A percentile compares a stretch with the other conserved stretches of the same genome.
phyloP scores from a whole-genome alignment of 2,113 vertebrate genomes.

The Xyrauchen texanus region DNA sequence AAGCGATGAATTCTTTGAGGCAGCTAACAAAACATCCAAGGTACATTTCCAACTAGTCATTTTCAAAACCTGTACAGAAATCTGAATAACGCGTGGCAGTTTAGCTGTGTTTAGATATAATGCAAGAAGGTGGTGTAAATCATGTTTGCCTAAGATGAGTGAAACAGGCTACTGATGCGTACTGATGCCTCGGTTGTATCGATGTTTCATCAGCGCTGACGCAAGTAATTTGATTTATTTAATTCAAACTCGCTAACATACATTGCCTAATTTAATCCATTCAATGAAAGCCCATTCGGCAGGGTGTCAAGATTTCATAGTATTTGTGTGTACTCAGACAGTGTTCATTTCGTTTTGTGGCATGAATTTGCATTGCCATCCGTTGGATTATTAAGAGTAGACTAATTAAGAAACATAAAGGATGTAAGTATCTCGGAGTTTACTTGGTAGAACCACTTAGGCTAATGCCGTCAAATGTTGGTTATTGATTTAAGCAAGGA shows the following conservation, averaged over 20 bases:
- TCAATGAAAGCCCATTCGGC: constrained; percentile 64
- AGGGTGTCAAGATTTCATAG: constrained; percentile 68
- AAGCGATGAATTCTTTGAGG: constrained; percentile 68
- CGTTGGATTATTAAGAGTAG: background rate
- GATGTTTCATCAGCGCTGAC: constrained; percentile 86
- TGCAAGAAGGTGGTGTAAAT: constrained; percentile 87
- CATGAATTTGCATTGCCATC: background rate
- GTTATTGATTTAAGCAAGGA: background rate
- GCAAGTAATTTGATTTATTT: constrained; percentile 93
- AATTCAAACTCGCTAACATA: constrained; percentile 80
- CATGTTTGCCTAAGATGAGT: constrained; percentile 84
- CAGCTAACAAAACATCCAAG: constrained; percentile 92
- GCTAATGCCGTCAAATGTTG: background rate
- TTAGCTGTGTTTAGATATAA: constrained; percentile 90
- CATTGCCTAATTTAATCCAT: constrained; percentile 67
- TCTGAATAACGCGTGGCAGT: constrained; percentile 91
- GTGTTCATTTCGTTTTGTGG: background rate
- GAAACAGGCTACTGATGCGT: constrained; percentile 71
- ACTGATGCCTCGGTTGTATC: constrained; percentile 77
- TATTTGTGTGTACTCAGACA: background rate
- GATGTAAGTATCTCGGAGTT: background rate
- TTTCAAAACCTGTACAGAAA: constrained; percentile 87
- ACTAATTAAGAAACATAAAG: background rate
- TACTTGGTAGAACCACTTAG: background rate
- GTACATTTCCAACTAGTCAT: constrained; percentile 90